Base-by-base conservation (phyloP, 2,113 vertebrate genomes). In the Cavia aperea region DNA sequence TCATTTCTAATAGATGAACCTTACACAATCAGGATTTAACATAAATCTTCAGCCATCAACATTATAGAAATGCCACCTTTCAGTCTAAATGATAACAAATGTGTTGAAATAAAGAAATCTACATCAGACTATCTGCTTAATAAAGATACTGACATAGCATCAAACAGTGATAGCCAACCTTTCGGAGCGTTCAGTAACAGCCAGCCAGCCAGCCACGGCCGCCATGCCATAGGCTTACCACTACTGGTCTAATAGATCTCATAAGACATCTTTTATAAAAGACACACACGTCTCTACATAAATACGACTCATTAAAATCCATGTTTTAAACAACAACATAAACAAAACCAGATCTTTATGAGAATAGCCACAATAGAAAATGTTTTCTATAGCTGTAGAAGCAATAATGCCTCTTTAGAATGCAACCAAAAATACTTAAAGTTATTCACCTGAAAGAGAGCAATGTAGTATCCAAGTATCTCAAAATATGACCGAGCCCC, bases 401-500 rank as follows among this genome's bases (percentile, higher is more conserved):
- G 33, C 84, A 91, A 82, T 56, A 8, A 7, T 36, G 58, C 29
- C 79, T 81, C 72, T 89, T 93, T 66, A 88, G 43, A 91, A 93
- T 14, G 51, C 72, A 92, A 84, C 31, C n/a, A 85, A 66, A 96
- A 94, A 95, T 72, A 66, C 51, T 91, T 43, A 43, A 51, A 15
- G 31, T 85, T 81, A 93, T 89, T 93, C 73, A 87, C 84, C 31
- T 51, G 72, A 86, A 93, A 89, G 21, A 78, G 12, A 70, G 39
- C 81, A 92, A 66, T 9, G 21, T 16, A 66, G 68, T 66, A 75
- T 33, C 82, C 66, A 16, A 90, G 73, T 31, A 81, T 84, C 93
- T 95, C 91, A 93, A 89, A 94, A 95, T 81, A 89, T 31, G 75
- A 39, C 90, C 77, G 88, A 93, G 77, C 73, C 94, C 82, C 78